A percentile compares a stretch with the other conserved stretches of the same genome.
Evolutionary conservation across 2,888 invertebrate genomes (phyloP).

Genomic region (Ceraclea dissimilis): DNA sequence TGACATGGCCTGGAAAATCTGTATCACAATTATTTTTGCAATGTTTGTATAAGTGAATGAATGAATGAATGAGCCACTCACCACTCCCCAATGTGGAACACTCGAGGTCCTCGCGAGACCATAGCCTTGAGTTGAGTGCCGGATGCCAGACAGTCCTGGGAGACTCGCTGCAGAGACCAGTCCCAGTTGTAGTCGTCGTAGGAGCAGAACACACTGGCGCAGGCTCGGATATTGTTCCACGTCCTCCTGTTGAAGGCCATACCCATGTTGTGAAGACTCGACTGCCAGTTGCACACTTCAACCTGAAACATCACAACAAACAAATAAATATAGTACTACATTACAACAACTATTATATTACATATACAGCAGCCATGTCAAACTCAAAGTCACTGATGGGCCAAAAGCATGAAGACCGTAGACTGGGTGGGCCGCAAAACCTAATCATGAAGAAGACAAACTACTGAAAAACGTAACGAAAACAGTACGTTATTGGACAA

Average conservation of each 20-base stretch:
- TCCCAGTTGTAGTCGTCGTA: constrained; percentile 99
- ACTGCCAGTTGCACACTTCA: constrained; percentile 89
- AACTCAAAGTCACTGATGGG: too few relatives aligned
- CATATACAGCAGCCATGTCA: too few relatives aligned
- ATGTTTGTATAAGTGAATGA: too few relatives aligned
- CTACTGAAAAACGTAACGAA: background rate
- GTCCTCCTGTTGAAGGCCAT: constrained; percentile 88
- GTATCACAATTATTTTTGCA: too few relatives aligned
- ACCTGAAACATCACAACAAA: constrained; percentile 51
- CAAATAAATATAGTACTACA: constrained; percentile 4
- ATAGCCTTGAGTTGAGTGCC: constrained; percentile 71
- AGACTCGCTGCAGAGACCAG: constrained; percentile 89
- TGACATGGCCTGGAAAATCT: too few relatives aligned
- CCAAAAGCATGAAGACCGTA: too few relatives aligned
- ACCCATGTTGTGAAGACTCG: constrained; percentile 98
- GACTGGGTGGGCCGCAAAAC: too few relatives aligned
- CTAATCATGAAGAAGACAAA: too few relatives aligned
- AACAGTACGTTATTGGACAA: background rate
- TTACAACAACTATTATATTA: background rate
- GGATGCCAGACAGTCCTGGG: constrained; percentile 67
- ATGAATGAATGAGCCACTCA: constrained; percentile 43
- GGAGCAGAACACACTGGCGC: constrained; percentile 82
- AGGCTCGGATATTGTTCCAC: constrained; percentile 76
- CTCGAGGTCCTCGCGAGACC: constrained; percentile 85
- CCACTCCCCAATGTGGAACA: constrained; percentile 99